These are phyloP conservation scores for Heterodera schachtii DNA, from an alignment of 1,140 invertebrate species.

Conservation along the genomic window DNA sequence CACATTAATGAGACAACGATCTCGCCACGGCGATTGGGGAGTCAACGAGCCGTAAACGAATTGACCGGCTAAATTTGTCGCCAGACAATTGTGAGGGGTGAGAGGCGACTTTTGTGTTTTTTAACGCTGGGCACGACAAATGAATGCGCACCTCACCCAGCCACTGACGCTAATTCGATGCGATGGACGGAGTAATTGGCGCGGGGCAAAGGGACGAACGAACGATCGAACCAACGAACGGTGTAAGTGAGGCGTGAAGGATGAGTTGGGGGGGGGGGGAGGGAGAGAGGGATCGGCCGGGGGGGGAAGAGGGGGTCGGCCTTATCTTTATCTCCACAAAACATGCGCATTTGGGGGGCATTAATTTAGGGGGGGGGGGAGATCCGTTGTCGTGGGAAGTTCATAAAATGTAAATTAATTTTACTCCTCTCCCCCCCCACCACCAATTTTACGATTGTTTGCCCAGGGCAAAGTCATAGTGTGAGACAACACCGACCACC, in stretches of 20 bases:
- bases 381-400: conserved; percentile 11
- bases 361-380: not conserved
- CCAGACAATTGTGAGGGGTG: not conserved
- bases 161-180: conserved; percentile 28
- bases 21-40: not conserved
- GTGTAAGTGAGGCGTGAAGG: conserved; percentile 28
- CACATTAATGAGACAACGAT: not conserved
- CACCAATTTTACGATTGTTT: conserved; percentile 25
- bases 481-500: not conserved
- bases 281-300: too few relatives aligned
- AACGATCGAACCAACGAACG: conserved; percentile 1
- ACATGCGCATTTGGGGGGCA: not conserved
- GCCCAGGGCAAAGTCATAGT: conserved; percentile 12
- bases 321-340: conserved; percentile 17
- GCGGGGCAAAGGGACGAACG: conserved; percentile 1
- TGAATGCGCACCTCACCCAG: conserved; percentile 7
- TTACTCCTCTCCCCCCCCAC: not conserved
- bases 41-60: conserved; percentile 26
- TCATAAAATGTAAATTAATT: conserved; percentile 37
- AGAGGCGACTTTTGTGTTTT: conserved; percentile 20
- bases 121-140: conserved; percentile 22
- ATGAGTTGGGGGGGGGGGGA: not conserved
- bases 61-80: conserved; percentile 20
- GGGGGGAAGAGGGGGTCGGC: not conserved
- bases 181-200: conserved; percentile 15